These are phyloP conservation scores for Sterna hirundo DNA, from an alignment of 2,113 vertebrate genomes.

Conservation along the genomic window DNA sequence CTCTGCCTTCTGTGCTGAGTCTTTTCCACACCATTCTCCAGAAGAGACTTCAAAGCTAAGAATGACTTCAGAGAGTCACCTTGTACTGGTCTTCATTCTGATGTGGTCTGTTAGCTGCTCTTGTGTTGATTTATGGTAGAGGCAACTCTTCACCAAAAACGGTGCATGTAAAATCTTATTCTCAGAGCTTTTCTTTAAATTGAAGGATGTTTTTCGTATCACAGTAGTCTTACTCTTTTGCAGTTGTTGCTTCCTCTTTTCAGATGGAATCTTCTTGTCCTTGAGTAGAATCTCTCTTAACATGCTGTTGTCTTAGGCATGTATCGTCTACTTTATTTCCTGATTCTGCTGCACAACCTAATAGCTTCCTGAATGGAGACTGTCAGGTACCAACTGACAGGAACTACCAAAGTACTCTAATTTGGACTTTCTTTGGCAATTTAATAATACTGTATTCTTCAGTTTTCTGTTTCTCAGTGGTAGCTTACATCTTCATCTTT, in stretches of 20 bases:
- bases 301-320: background rate
- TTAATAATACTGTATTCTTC: background rate
- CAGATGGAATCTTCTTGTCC: background rate
- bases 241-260: background rate
- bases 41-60: background rate
- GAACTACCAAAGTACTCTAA: background rate
- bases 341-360: background rate
- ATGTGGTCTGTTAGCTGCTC: background rate
- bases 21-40: background rate
- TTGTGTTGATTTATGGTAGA: background rate
- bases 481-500: background rate
- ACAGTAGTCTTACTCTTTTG: background rate
- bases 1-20: background rate
- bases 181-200: background rate
- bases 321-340: background rate
- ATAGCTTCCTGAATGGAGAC: background rate
- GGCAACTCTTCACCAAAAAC: background rate
- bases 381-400: background rate
- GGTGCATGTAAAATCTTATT: background rate
- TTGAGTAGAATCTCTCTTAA: background rate
- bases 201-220: background rate
- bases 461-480: background rate
- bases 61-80: background rate
- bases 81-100: background rate
- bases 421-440: background rate